Evolutionary conservation across 2,888 invertebrate species (phyloP).

Genomic region (Eristalis tenax): DNA sequence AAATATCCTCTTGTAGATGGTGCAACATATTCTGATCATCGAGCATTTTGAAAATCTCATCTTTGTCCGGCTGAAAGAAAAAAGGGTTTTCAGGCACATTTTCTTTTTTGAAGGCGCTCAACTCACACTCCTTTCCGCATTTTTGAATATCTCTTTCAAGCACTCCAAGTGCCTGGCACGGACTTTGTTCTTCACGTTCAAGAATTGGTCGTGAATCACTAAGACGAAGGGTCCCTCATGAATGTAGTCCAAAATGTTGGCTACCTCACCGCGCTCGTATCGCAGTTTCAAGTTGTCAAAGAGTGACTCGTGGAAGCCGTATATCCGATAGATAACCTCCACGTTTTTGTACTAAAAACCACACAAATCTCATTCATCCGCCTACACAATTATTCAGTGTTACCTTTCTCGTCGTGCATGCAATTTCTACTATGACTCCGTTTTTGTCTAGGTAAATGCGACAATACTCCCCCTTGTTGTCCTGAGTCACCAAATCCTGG

Average conservation of each 20-base stretch:
- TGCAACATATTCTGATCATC: neutral
- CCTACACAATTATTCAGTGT: neutral
- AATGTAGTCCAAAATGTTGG: conserved; percentile 75
- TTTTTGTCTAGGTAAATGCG: conserved; percentile 74
- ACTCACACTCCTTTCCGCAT: neutral
- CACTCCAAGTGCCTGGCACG: conserved; percentile 31
- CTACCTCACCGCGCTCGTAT: conserved; percentile 73
- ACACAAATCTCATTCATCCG: neutral
- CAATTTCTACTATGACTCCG: conserved; percentile 75
- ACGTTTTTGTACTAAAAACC: conserved; percentile 46
- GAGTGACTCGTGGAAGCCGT: conserved; percentile 76
- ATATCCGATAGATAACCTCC: conserved; percentile 74
- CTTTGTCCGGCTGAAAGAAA: neutral
- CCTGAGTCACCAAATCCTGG: conserved; percentile 39
- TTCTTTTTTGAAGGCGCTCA: neutral
- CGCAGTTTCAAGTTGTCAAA: conserved; percentile 75
- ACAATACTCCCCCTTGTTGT: conserved; percentile 75
- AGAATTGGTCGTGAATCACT: conserved; percentile 76
- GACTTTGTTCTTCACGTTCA: neutral
- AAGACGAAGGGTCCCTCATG: conserved; percentile 75
- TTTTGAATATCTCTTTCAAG: conserved; percentile 4
- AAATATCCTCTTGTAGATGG: neutral
- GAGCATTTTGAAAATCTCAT: neutral
- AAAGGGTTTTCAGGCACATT: too few species aligned
- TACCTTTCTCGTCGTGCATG: conserved; percentile 75